Evolutionary conservation across 2,888 invertebrate genomes (phyloP).

Genomic region (Orchesella flavescens): DNA sequence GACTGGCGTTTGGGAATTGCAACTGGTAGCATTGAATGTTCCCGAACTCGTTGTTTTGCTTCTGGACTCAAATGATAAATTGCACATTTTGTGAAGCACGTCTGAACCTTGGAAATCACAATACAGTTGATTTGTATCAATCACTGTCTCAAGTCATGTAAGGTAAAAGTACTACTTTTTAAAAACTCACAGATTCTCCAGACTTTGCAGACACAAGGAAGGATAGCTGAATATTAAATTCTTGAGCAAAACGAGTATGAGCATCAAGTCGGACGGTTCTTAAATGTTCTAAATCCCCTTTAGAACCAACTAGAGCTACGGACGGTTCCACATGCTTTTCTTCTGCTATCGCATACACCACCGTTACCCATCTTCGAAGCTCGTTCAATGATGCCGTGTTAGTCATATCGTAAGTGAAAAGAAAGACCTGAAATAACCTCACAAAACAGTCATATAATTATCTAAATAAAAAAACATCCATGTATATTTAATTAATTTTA

Average conservation of each 20-base stretch:
- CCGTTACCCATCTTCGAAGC: slow-evolving; percentile 69
- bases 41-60: slow-evolving; percentile 66
- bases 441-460: neutral
- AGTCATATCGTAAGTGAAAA: slow-evolving; percentile 70
- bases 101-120: slow-evolving; percentile 60
- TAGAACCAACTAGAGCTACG: slow-evolving; percentile 67
- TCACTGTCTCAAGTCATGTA: no score
- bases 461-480: neutral
- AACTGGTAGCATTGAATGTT: slow-evolving; percentile 59
- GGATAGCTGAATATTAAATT: slow-evolving; percentile 68
- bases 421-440: slow-evolving; percentile 58
- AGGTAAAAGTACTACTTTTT: neutral
- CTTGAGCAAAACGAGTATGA: slow-evolving; percentile 71
- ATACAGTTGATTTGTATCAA: neutral
- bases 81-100: slow-evolving; percentile 70
- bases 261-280: slow-evolving; percentile 67
- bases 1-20: slow-evolving; percentile 60
- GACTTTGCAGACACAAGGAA: slow-evolving; percentile 71
- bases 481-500: no score
- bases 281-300: slow-evolving; percentile 70
- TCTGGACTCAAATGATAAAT: slow-evolving; percentile 70
- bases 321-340: slow-evolving; percentile 62
- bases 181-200: slow-evolving; percentile 67
- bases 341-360: slow-evolving; percentile 47
- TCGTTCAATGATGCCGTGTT: slow-evolving; percentile 67